These are phyloP conservation scores for Otis tarda DNA, from an alignment of 2,113 vertebrate species.

Conservation along the genomic window DNA sequence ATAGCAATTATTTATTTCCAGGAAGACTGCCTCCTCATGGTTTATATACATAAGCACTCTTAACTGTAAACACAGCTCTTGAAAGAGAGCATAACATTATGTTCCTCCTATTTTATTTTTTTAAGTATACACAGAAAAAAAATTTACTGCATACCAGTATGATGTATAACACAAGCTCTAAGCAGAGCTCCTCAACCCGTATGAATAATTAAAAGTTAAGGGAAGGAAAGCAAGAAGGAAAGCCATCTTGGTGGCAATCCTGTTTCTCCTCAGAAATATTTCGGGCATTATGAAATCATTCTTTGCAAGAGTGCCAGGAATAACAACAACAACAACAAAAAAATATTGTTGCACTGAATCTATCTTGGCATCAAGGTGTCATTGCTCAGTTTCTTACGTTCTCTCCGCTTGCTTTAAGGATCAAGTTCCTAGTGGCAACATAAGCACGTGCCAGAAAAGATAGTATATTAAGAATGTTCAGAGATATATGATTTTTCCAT, in stretches of 20 bases:
- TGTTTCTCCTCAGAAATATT: constrained; percentile 37
- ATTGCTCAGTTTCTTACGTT: neutral
- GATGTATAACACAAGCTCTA: neutral
- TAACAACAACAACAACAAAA: neutral
- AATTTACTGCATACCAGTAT: neutral
- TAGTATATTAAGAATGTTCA: neutral
- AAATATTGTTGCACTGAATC: neutral
- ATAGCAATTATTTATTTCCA: neutral
- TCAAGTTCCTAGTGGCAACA: neutral
- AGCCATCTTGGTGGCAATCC: neutral
- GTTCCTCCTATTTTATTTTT: constrained; percentile 2
- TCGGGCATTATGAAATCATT: constrained; percentile 31
- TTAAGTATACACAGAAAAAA: neutral
- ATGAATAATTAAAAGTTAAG: neutral
- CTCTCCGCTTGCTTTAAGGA: neutral
- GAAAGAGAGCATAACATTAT: neutral
- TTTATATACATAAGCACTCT: neutral
- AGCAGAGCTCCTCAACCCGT: neutral
- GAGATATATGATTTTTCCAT: neutral
- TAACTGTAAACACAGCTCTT: neutral
- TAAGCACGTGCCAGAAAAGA: neutral
- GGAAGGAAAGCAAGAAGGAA: neutral
- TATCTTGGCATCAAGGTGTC: neutral
- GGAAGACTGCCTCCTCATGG: neutral
- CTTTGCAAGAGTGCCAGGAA: constrained; percentile 4